These are phyloP conservation scores for Chelonus insularis DNA, from an alignment of 1,140 invertebrate genomes.

Conservation along the genomic window DNA sequence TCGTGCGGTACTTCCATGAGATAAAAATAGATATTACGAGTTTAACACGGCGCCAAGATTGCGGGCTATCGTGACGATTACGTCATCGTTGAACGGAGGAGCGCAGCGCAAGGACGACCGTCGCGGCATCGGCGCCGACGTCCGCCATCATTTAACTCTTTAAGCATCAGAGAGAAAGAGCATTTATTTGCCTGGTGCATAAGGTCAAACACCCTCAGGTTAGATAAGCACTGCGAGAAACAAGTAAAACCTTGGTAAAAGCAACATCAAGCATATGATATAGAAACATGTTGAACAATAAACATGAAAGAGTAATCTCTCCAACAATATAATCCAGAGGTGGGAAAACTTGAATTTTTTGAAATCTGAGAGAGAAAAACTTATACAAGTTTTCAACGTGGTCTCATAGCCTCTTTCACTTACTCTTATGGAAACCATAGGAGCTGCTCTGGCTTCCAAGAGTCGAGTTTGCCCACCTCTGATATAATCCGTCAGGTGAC, in stretches of 20 bases:
- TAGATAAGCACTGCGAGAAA: conserved; percentile 34
- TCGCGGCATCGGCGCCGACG: conserved; percentile 37
- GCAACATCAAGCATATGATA: background rate
- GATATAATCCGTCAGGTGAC: conserved; percentile 34
- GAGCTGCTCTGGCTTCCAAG: too few species aligned
- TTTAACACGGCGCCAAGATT: conserved; percentile 58
- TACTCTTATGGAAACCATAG: too few species aligned
- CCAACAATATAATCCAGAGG: too few species aligned
- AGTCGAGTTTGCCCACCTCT: too few species aligned
- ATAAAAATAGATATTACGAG: conserved; percentile 60
- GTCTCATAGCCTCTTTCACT: too few species aligned
- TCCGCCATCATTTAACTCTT: conserved; percentile 18
- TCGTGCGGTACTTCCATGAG: conserved; percentile 43
- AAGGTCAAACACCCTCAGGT: conserved; percentile 46
- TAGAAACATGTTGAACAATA: too few species aligned
- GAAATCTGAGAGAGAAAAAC: too few species aligned
- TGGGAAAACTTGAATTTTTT: too few species aligned
- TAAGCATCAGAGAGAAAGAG: conserved; percentile 9
- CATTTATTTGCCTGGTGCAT: conserved; percentile 17
- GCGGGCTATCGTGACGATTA: conserved; percentile 58
- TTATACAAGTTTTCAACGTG: too few species aligned
- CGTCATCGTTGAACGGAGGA: conserved; percentile 50
- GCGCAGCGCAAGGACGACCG: conserved; percentile 46
- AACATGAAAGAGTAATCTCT: too few species aligned
- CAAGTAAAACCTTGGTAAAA: conserved; percentile 38